These are phyloP conservation scores for Pardalotus punctatus DNA, from an alignment of 2,113 vertebrate genomes.

Conservation along the genomic window DNA sequence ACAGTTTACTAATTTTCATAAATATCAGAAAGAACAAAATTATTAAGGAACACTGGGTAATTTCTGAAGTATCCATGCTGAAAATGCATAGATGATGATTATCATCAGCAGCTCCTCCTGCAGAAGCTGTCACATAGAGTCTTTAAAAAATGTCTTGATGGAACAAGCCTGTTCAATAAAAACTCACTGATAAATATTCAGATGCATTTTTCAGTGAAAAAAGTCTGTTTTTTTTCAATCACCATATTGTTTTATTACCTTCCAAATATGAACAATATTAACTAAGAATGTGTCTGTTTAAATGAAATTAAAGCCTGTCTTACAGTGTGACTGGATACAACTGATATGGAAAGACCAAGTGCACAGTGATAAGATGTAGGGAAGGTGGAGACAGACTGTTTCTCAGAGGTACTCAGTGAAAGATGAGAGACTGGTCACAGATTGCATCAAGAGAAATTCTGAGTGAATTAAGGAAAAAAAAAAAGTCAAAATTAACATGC, in stretches of 20 bases:
- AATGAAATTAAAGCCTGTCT: neutral
- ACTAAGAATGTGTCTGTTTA: neutral
- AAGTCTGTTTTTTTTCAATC: neutral
- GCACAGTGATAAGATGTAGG: neutral
- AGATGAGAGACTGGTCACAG: neutral
- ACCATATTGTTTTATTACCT: neutral
- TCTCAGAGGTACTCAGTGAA: neutral
- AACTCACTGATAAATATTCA: neutral
- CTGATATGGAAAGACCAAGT: neutral
- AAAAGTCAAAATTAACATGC: neutral
- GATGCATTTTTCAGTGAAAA: neutral
- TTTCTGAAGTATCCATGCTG: neutral
- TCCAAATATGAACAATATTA: neutral
- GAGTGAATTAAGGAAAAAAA: neutral
- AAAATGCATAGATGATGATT: neutral
- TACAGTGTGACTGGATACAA: neutral
- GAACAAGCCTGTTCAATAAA: neutral
- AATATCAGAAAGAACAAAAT: slow-evolving; percentile 5
- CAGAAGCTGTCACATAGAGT: neutral
- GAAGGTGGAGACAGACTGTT: neutral
- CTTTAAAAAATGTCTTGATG: neutral
- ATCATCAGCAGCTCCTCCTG: neutral
- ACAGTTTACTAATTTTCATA: slow-evolving; percentile 7
- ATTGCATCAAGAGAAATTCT: neutral
- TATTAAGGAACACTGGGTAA: neutral